phyloP scores from a whole-genome alignment of 2,888 invertebrate species.

The Argyra leucocephala region DNA sequence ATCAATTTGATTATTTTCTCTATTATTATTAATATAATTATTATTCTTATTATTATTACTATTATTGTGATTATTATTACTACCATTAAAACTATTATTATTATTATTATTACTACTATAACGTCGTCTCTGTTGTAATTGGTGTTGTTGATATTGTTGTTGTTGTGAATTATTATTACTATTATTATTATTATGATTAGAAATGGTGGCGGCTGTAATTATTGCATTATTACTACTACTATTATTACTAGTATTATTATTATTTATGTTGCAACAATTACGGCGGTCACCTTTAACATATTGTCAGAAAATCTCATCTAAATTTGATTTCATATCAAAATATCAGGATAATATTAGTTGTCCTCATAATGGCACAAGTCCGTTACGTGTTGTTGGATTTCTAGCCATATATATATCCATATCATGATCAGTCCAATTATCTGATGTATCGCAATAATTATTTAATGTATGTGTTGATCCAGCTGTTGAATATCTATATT shows the following conservation, averaged over 20 bases:
- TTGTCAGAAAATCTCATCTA: slow-evolving; percentile 43
- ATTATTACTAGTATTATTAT: slow-evolving; percentile 24
- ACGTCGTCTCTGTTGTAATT: slow-evolving; percentile 23
- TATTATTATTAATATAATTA: neutral
- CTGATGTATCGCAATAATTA: slow-evolving; percentile 79
- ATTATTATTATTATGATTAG: slow-evolving; percentile 18
- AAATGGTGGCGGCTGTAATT: slow-evolving; percentile 28
- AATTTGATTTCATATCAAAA: slow-evolving; percentile 44
- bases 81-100: slow-evolving; percentile 14
- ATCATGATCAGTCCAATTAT: slow-evolving; percentile 91
- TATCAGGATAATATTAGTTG: slow-evolving; percentile 44
- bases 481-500: slow-evolving; percentile 53
- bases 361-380: slow-evolving; percentile 69
- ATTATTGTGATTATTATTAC: slow-evolving; percentile 15
- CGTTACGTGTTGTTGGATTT: slow-evolving; percentile 77
- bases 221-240: slow-evolving; percentile 27
- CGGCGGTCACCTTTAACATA: slow-evolving; percentile 29
- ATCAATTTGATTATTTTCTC: neutral
- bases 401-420: slow-evolving; percentile 92
- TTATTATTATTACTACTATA: too few relatives aligned
- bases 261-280: slow-evolving; percentile 26
- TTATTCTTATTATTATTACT: neutral
- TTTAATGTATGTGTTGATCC: slow-evolving; percentile 74
- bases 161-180: slow-evolving; percentile 28
- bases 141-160: slow-evolving; percentile 32